Percentiles rank a stretch among this genome's conserved stretches.
phyloP scores from a whole-genome alignment of 1,140 invertebrate genomes.

The Drosophila obscura region DNA sequence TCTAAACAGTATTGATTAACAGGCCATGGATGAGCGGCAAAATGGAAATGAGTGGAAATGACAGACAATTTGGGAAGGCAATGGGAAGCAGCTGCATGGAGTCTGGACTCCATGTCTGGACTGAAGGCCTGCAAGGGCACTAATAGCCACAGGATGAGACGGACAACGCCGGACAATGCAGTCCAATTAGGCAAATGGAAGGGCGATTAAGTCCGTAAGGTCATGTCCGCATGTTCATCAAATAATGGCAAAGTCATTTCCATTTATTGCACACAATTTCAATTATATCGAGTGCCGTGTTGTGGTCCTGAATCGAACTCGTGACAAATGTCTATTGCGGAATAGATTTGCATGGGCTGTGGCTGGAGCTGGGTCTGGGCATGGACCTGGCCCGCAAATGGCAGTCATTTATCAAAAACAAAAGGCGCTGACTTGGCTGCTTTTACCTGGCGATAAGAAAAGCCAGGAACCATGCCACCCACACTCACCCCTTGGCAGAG shows the following conservation, averaged over 20 bases:
- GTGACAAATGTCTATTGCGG: slow-evolving; percentile 56
- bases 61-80: background rate
- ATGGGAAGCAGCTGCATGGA: slow-evolving; percentile 9
- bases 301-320: slow-evolving; percentile 44
- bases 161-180: slow-evolving; percentile 23
- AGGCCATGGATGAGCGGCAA: background rate
- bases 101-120: slow-evolving; percentile 9
- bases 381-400: slow-evolving; percentile 35
- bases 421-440: slow-evolving; percentile 57
- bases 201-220: slow-evolving; percentile 40
- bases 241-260: slow-evolving; percentile 48
- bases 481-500: background rate
- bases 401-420: slow-evolving; percentile 76
- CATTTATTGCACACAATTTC: slow-evolving; percentile 61
- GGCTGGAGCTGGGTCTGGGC: too few relatives aligned
- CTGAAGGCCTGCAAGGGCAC: slow-evolving; percentile 26
- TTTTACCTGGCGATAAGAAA: slow-evolving; percentile 63
- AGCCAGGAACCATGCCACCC: background rate
- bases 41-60: background rate
- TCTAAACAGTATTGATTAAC: slow-evolving; percentile 50
- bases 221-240: slow-evolving; percentile 28
- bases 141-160: slow-evolving; percentile 2
- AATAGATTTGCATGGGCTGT: slow-evolving; percentile 65
- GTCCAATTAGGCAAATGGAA: slow-evolving; percentile 51
- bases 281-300: slow-evolving; percentile 60